These are phyloP conservation scores for Lepidothrix coronata DNA, from an alignment of 2,113 vertebrate genomes.

Conservation along the genomic window DNA sequence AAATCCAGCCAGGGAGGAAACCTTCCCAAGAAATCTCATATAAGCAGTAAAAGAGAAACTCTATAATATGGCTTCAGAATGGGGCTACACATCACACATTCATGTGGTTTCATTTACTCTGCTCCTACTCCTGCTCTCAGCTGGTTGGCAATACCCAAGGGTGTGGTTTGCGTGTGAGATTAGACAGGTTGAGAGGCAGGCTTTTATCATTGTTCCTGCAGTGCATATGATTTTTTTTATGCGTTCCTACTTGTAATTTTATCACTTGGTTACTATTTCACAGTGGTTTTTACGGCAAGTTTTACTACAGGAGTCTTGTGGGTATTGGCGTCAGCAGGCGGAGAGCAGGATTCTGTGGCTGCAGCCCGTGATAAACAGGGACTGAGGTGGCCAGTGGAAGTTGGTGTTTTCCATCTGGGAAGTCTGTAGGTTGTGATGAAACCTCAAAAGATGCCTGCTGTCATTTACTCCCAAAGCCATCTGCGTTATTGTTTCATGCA, in stretches of 20 bases:
- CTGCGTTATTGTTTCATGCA: not conserved
- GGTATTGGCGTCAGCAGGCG: not conserved
- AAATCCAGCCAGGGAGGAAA: not conserved
- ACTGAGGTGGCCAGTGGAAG: not conserved
- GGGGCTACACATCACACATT: not conserved
- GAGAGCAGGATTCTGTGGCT: not conserved
- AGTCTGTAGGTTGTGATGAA: not conserved
- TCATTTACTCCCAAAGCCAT: not conserved
- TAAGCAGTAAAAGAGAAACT: not conserved
- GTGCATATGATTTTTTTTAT: conserved; percentile 40
- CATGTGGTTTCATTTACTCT: conserved; percentile 22
- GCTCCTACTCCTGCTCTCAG: conserved; percentile 11
- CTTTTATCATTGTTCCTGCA: conserved; percentile 57
- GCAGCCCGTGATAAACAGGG: not conserved
- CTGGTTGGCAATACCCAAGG: conserved; percentile 44
- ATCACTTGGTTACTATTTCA: conserved; percentile 66
- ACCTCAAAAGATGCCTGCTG: not conserved
- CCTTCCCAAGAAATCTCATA: not conserved
- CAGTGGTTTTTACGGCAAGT: conserved; percentile 47
- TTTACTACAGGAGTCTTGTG: conserved; percentile 51
- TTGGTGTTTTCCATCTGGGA: not conserved
- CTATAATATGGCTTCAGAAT: not conserved
- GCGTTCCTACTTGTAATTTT: conserved; percentile 66
- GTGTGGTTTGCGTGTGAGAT: conserved; percentile 53
- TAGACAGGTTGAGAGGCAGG: conserved; percentile 59